phyloP scores from a whole-genome alignment of 2,797 vertebrate genomes.

The Onychomys leucogaster region DNA sequence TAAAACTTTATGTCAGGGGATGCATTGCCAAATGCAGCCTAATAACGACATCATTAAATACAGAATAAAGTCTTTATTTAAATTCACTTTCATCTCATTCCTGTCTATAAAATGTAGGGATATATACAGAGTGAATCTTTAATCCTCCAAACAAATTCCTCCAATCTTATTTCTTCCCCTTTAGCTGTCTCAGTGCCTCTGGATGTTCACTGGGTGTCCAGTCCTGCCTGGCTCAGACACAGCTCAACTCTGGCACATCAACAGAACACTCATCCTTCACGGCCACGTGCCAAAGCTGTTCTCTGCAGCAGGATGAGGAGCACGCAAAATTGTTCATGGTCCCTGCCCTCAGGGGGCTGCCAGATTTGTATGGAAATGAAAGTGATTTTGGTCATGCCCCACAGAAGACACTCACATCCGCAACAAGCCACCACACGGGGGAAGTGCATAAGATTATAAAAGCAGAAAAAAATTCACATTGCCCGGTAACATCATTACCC shows the following conservation, averaged over 20 bases:
- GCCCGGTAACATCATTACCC: not conserved
- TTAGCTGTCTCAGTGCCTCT: not conserved
- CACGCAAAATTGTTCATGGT: not conserved
- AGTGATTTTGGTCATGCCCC: not conserved
- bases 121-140: constrained; percentile 78
- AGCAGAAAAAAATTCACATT: not conserved
- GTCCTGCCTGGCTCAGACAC: not conserved
- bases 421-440: no score
- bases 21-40: constrained; percentile 81
- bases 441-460: not conserved
- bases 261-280: not conserved
- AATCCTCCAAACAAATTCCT: constrained; percentile 79
- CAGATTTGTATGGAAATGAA: not conserved
- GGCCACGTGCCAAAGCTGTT: not conserved
- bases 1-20: constrained; percentile 85
- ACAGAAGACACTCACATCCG: not conserved
- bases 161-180: not conserved
- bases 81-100: constrained; percentile 85
- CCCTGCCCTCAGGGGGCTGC: not conserved
- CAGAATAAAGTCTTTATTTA: constrained; percentile 83
- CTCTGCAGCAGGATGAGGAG: not conserved
- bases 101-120: constrained; percentile 84
- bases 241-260: no score
- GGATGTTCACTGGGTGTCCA: not conserved
- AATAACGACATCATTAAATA: constrained; percentile 85